phyloP scores from a whole-genome alignment of 2,888 invertebrate species.

The Agonopterix arenella region DNA sequence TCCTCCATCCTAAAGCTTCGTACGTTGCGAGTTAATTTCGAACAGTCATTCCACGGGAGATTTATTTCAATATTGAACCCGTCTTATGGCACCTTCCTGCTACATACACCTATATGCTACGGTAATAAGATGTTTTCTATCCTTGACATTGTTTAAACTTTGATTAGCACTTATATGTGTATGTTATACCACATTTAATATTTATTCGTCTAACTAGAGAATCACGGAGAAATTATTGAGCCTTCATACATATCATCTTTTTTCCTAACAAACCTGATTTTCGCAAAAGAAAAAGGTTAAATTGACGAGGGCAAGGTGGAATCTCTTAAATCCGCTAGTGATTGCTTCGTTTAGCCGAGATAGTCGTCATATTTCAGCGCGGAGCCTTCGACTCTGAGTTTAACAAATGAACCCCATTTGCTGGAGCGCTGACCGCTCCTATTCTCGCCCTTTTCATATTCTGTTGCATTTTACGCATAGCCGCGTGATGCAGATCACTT shows the following conservation, averaged over 20 bases:
- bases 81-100: conserved; percentile 7
- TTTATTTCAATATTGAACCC: conserved; percentile 66
- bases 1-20: conserved; percentile 59
- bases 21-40: conserved; percentile 61
- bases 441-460: conserved; percentile 18
- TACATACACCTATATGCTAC: too few species aligned
- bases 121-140: too few species aligned
- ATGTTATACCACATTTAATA: not conserved
- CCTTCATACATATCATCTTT: not conserved
- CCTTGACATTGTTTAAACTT: too few species aligned
- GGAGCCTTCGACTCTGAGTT: conserved; percentile 51
- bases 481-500: too few species aligned
- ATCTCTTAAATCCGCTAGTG: conserved; percentile 63
- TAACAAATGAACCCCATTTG: conserved; percentile 59
- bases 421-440: conserved; percentile 25
- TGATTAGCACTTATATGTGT: too few species aligned
- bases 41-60: conserved; percentile 58
- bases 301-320: conserved; percentile 35
- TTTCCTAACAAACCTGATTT: not conserved
- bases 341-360: conserved; percentile 68
- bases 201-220: not conserved
- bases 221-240: not conserved
- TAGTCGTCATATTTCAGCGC: conserved; percentile 66
- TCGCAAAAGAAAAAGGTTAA: conserved; percentile 23
- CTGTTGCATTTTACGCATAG: conserved; percentile 5